Evolutionary conservation across 1,140 invertebrate genomes (phyloP).

Genomic region (Sinonovacula constricta): DNA sequence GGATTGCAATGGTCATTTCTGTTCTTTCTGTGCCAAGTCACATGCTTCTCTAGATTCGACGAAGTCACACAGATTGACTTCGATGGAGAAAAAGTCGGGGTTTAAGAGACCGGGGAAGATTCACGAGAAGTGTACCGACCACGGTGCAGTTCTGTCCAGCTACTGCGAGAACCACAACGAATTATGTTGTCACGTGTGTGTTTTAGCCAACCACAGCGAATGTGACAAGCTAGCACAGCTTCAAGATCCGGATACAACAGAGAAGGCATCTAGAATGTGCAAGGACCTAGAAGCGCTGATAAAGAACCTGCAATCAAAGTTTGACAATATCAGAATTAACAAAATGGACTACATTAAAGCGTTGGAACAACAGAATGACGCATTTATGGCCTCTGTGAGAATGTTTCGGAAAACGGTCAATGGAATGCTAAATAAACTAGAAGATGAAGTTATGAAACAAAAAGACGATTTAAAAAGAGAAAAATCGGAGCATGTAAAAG

Average conservation of each 20-base stretch:
- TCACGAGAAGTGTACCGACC: constrained; percentile 26
- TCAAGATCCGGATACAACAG: not conserved
- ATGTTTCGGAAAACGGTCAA: constrained; percentile 30
- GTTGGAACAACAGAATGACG: constrained; percentile 22
- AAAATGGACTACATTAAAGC: constrained; percentile 26
- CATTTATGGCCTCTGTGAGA: constrained; percentile 4
- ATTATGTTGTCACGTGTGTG: constrained; percentile 30
- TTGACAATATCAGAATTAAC: constrained; percentile 17
- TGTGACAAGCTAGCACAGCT: constrained; percentile 17
- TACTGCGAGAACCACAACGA: constrained; percentile 24
- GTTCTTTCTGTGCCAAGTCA: constrained; percentile 17
- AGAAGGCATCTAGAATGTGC: constrained; percentile 10
- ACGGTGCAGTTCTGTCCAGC: constrained; percentile 20
- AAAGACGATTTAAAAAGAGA: constrained; percentile 17
- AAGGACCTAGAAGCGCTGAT: constrained; percentile 30
- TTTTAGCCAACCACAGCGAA: constrained; percentile 6
- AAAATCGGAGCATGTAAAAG: constrained; percentile 6
- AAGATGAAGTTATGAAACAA: constrained; percentile 2
- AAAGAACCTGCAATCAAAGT: constrained; percentile 25
- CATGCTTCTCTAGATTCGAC: constrained; percentile 1
- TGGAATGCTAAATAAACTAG: constrained; percentile 32
- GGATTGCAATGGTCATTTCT: constrained; percentile 36
- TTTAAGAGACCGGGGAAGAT: not conserved
- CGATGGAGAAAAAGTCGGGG: not conserved
- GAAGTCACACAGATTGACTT: not conserved